A percentile compares a stretch with the other conserved stretches of the same genome.
phyloP scores from a whole-genome alignment of 2,888 invertebrate species.

The Apamea crenata region DNA sequence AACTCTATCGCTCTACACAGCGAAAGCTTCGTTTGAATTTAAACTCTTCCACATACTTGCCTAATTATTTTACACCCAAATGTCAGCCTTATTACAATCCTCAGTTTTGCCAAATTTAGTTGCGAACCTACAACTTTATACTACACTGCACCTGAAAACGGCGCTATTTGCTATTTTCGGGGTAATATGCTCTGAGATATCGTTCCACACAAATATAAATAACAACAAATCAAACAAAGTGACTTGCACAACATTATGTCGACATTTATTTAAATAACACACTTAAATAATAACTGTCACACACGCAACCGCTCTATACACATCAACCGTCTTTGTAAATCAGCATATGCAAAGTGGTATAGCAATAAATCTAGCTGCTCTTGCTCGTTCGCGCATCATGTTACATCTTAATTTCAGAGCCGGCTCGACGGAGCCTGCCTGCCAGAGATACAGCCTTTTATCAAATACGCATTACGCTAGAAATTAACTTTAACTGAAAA shows the following conservation, averaged over 20 bases:
- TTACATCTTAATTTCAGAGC: slow-evolving; percentile 91
- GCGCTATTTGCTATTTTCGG: neutral
- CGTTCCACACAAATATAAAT: slow-evolving; percentile 21
- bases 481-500: slow-evolving; percentile 88
- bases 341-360: slow-evolving; percentile 91
- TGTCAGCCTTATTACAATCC: neutral
- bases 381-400: slow-evolving; percentile 91
- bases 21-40: slow-evolving; percentile 17
- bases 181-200: neutral
- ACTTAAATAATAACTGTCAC: slow-evolving; percentile 71
- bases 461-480: slow-evolving; percentile 90
- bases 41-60: neutral
- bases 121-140: neutral
- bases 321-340: slow-evolving; percentile 89
- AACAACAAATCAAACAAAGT: slow-evolving; percentile 28
- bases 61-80: neutral
- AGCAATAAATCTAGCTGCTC: slow-evolving; percentile 91
- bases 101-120: neutral
- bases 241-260: slow-evolving; percentile 27
- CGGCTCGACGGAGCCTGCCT: slow-evolving; percentile 89
- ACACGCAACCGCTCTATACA: slow-evolving; percentile 76
- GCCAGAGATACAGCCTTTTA: slow-evolving; percentile 90
- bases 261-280: slow-evolving; percentile 59
- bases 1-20: neutral
- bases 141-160: neutral